These are phyloP conservation scores for Apostichopus leukothele DNA, from an alignment of 53 echinoderm and acorn worm species.

Conservation along the genomic window DNA sequence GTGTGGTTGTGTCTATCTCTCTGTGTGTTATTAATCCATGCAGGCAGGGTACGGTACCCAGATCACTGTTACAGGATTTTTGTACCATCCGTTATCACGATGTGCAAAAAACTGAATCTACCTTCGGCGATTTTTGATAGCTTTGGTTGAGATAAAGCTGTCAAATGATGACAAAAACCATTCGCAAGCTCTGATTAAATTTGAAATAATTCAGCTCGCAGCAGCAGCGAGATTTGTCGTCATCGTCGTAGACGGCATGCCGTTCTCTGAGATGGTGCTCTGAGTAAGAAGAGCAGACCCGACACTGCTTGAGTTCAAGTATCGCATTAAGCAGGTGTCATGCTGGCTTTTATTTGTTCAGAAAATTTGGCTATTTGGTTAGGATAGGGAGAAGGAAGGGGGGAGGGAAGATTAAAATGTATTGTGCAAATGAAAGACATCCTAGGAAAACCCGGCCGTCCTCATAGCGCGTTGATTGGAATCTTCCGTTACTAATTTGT, in stretches of 20 bases:
- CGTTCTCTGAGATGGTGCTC: not conserved
- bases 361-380: constrained; percentile 45
- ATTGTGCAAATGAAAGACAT: constrained; percentile 37
- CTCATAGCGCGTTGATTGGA: constrained; percentile 27
- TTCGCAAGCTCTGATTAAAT: constrained; percentile 48
- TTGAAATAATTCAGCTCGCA: constrained; percentile 35
- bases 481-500: constrained; percentile 26
- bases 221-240: not conserved
- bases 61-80: too few relatives aligned
- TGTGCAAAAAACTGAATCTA: constrained; percentile 5
- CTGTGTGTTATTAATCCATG: too few relatives aligned
- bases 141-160: constrained; percentile 46
- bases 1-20: too few relatives aligned
- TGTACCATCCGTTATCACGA: too few relatives aligned
- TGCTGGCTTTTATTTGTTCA: constrained; percentile 46
- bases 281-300: constrained; percentile 16
- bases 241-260: not conserved
- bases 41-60: too few relatives aligned
- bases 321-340: constrained; percentile 43
- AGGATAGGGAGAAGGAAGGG: constrained; percentile 21
- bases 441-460: constrained; percentile 17
- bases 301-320: constrained; percentile 38
- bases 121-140: constrained; percentile 37
- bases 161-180: constrained; percentile 48
- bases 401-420: constrained; percentile 27